Evolutionary conservation across 2,888 invertebrate genomes (phyloP).

Genomic region (Athrips mouffetella): DNA sequence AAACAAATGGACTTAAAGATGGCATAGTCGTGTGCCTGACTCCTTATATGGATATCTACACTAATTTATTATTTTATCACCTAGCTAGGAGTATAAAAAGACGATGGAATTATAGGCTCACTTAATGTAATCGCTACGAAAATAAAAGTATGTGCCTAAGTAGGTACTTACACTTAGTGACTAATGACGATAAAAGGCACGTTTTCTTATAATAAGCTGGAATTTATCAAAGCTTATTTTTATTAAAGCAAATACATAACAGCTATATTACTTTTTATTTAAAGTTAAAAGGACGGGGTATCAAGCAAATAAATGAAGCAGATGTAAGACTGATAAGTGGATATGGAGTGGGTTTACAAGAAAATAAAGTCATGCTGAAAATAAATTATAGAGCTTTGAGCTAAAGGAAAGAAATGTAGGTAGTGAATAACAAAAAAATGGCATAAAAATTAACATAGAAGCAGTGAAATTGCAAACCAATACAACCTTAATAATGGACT

Average conservation of each 20-base stretch:
- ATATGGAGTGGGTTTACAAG: no score
- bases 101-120: constrained; percentile 32
- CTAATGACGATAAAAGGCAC: constrained; percentile 55
- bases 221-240: neutral
- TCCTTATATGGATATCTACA: no score
- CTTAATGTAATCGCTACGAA: constrained; percentile 11
- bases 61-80: constrained; percentile 6
- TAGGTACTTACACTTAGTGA: constrained; percentile 34
- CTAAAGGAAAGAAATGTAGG: neutral
- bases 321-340: no score
- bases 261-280: no score
- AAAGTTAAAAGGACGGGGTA: no score
- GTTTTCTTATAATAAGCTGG: constrained; percentile 31
- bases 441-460: neutral
- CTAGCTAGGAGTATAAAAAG: constrained; percentile 19
- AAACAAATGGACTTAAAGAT: no score
- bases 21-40: no score
- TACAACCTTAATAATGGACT: constrained; percentile 4
- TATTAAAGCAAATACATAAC: no score
- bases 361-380: no score
- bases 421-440: neutral
- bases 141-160: constrained; percentile 31
- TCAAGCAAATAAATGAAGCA: no score
- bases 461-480: constrained; percentile 7
- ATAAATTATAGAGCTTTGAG: neutral